phyloP scores from a whole-genome alignment of 2,113 vertebrate species.

The Osmerus mordax region DNA sequence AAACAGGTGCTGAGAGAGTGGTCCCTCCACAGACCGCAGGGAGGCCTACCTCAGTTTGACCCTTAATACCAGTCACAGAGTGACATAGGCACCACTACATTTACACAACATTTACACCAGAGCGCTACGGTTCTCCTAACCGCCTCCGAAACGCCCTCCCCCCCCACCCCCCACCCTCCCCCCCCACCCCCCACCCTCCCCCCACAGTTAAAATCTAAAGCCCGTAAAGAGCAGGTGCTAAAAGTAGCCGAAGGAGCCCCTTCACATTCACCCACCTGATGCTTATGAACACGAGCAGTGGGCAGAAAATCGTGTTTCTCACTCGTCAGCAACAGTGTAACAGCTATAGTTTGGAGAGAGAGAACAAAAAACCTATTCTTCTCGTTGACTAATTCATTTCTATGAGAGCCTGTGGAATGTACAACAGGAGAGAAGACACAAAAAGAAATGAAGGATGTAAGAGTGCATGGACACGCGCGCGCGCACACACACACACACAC shows the following conservation, averaged over 20 bases:
- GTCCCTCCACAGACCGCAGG: slow-evolving; percentile 54
- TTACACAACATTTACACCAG: slow-evolving; percentile 71
- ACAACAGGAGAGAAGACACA: slow-evolving; percentile 41
- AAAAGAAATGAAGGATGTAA: slow-evolving; percentile 47
- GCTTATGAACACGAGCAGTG: slow-evolving; percentile 44
- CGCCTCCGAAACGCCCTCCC: slow-evolving; percentile 25
- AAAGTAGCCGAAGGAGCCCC: slow-evolving; percentile 44
- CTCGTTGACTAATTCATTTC: slow-evolving; percentile 47
- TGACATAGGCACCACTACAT: slow-evolving; percentile 70
- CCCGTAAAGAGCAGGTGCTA: slow-evolving; percentile 39
- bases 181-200: slow-evolving; percentile 33
- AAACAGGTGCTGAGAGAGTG: slow-evolving; percentile 61
- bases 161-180: slow-evolving; percentile 17
- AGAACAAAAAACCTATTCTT: slow-evolving; percentile 16
- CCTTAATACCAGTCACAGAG: slow-evolving; percentile 48
- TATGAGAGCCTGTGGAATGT: slow-evolving; percentile 62
- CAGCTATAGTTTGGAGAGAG: slow-evolving; percentile 27
- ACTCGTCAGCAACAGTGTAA: slow-evolving; percentile 26
- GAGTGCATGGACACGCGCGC: slow-evolving; percentile 54
- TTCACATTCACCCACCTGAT: slow-evolving; percentile 63
- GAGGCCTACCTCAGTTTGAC: slow-evolving; percentile 49
- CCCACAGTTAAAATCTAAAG: slow-evolving; percentile 42
- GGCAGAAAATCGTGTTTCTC: slow-evolving; percentile 18
- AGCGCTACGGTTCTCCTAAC: slow-evolving; percentile 51
- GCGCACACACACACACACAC: slow-evolving; percentile 25